A percentile compares a stretch with the other conserved stretches of the same genome.
Evolutionary conservation across 2,113 vertebrate species (phyloP).

Genomic region (Chloropsis cyanopogon): DNA sequence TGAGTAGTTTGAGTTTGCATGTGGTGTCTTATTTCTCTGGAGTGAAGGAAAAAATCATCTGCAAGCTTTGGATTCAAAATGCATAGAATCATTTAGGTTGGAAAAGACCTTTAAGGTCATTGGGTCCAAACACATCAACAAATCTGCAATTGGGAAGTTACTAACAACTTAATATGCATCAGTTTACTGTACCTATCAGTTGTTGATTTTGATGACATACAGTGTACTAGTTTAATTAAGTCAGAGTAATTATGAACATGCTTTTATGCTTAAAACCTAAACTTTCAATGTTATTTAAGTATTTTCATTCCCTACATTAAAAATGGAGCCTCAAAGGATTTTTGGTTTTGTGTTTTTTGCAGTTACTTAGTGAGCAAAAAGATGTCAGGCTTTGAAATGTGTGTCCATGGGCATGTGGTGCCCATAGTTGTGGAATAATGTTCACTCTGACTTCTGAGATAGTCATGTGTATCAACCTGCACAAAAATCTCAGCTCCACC

Average conservation of each 20-base stretch:
- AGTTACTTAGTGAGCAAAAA: background rate
- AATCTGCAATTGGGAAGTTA: background rate
- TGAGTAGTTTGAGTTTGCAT: background rate
- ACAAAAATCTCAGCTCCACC: background rate
- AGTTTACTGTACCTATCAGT: background rate
- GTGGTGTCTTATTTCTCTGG: background rate
- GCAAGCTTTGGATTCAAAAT: background rate
- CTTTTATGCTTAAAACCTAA: background rate
- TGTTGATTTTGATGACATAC: background rate
- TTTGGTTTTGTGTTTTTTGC: background rate
- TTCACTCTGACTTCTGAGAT: background rate
- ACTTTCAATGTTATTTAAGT: background rate
- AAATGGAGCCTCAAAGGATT: background rate
- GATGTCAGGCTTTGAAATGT: background rate
- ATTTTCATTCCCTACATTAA: background rate
- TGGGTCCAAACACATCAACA: background rate
- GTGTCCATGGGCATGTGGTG: background rate
- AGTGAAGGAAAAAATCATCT: background rate
- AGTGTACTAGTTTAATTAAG: background rate
- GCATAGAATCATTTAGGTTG: background rate
- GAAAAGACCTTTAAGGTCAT: background rate
- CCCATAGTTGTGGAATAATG: background rate
- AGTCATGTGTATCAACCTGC: rapidly evolving
- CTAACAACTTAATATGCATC: background rate
- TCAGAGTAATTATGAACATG: background rate